Evolutionary conservation across 2,113 vertebrate species (phyloP), one percentile per base, ranked within the genome.

Genomic region (Nerophis ophidion): DNA sequence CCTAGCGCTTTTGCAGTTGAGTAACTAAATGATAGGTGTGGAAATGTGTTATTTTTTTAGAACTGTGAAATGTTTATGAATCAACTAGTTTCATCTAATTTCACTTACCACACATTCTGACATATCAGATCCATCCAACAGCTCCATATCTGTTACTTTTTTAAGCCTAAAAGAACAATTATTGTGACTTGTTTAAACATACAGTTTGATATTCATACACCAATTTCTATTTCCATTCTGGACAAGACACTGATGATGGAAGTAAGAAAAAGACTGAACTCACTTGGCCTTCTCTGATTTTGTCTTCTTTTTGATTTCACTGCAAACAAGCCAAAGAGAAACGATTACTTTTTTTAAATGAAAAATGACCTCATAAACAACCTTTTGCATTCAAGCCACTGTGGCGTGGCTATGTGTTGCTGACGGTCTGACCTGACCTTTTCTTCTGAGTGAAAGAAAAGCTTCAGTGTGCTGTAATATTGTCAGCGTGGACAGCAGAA

Each of bases 221-320:
- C 48, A 19, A 16, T 36, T 42, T 40, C 51, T 56, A 2, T 45
- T 48, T 67, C 54, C 7, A 19, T 48, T 50, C 44, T 47, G 4
- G 4, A 60, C 8, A 34, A 47, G 4, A 44, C 16, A 14, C 19
- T n/a, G 48, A 26, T 45, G 40, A 65, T 52, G 51, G 34, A 40
- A 65, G 63, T 60, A 46, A 60, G 35, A 36, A 5, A 52, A 54
- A 63, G 7, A 42, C 12, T 36, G n/a, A 52, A 90, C 93, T 93
- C 82, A 98, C 95, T 86, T 95, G 88, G 60, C 77, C 84, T 92
- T 98, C 66, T 94, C 92, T 0, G 84, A 87, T 89, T 86, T 94
- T 17, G 16, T 57, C 80, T 85, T 92, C 86, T 93, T 98, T 83
- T 93, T 97, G 70, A 85, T 81, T 60, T 93, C 91, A 63, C 96